These are phyloP conservation scores for Geodia barretti DNA, from an alignment of 37 sponge, comb jelly and placozoan species.

Conservation along the genomic window DNA sequence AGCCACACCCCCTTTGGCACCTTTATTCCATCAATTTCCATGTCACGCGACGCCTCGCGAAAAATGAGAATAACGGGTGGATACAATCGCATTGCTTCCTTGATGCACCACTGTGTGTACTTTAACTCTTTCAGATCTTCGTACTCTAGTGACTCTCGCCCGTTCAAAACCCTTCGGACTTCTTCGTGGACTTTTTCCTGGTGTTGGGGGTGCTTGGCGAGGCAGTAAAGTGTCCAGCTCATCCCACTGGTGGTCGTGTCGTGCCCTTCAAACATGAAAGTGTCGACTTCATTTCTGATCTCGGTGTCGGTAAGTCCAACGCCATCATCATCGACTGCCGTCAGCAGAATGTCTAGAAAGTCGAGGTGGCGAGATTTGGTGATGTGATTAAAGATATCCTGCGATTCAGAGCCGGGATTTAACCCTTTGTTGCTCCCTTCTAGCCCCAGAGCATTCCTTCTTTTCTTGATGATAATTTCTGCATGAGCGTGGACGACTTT, in stretches of 20 bases:
- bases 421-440: not conserved
- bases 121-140: constrained; percentile 64
- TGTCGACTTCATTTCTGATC: constrained; percentile 80
- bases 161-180: constrained; percentile 28
- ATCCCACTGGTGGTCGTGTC: constrained; percentile 67
- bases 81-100: constrained; percentile 88
- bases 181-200: constrained; percentile 71
- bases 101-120: constrained; percentile 79
- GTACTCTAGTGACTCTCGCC: constrained; percentile 7
- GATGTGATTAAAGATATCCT: not conserved
- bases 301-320: constrained; percentile 53
- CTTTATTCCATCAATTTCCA: constrained; percentile 37
- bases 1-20: constrained; percentile 61
- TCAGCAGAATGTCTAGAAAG: constrained; percentile 65
- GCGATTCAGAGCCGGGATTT: not conserved
- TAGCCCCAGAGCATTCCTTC: constrained; percentile 32
- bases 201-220: constrained; percentile 49
- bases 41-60: constrained; percentile 41
- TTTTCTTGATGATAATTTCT: constrained; percentile 35
- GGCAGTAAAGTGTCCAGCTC: constrained; percentile 41
- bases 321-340: constrained; percentile 60
- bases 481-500: constrained; percentile 59
- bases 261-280: constrained; percentile 86
- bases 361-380: constrained; percentile 12
- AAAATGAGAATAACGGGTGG: constrained; percentile 68